These are phyloP conservation scores for Ceratitis capitata DNA, from an alignment of 1,140 invertebrate species.

Conservation along the genomic window DNA sequence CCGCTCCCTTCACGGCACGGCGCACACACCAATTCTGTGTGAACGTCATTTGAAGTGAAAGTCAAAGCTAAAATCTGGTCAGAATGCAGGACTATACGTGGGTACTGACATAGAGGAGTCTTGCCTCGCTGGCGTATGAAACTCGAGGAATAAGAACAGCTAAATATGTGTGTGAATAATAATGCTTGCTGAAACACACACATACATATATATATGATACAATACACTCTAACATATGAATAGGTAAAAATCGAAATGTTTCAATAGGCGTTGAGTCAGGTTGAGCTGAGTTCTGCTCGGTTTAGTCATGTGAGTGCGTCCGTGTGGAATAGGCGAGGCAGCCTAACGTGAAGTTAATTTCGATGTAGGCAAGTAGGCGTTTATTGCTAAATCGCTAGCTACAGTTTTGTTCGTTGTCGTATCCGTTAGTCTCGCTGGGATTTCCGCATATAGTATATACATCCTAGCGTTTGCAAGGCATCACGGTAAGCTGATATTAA, in stretches of 20 bases:
- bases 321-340: not conserved
- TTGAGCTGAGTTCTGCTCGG: too few species aligned
- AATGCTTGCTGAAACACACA: too few species aligned
- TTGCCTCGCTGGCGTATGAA: not conserved
- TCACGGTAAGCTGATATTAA: not conserved
- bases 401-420: not conserved
- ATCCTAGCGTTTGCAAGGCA: slow-evolving; percentile 26
- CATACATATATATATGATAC: too few species aligned
- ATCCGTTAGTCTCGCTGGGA: not conserved
- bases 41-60: not conserved
- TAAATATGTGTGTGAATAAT: slow-evolving; percentile 31
- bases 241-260: slow-evolving; percentile 43
- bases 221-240: slow-evolving; percentile 33
- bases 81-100: not conserved
- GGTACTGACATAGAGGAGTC: not conserved
- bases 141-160: not conserved
- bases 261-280: not conserved
- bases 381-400: not conserved
- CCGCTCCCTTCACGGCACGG: not conserved
- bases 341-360: not conserved
- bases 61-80: not conserved
- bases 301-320: too few species aligned
- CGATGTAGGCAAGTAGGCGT: slow-evolving; percentile 13
- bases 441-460: too few species aligned
- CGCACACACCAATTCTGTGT: too few species aligned